A percentile compares a stretch with the other conserved stretches of the same genome.
These are phyloP conservation scores for Amphiprion ocellaris DNA, from an alignment of 2,113 vertebrate species.

Conservation along the genomic window DNA sequence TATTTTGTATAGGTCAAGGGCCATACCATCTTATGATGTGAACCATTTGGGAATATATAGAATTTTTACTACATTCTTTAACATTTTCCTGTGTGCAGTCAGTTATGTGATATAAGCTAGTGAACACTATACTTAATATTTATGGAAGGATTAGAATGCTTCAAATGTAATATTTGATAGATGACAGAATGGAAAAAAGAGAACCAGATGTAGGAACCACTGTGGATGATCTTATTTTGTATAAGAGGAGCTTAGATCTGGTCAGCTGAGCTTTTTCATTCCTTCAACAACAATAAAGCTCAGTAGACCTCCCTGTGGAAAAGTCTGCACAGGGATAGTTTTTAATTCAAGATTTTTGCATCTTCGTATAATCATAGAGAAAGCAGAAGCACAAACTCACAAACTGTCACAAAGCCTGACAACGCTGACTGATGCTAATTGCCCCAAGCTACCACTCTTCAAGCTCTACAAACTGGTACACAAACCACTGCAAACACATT, in stretches of 20 bases:
- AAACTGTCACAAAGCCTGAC: constrained; percentile 22
- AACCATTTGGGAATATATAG: constrained; percentile 23
- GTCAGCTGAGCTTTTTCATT: neutral
- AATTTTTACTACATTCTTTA: constrained; percentile 27
- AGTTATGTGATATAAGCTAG: constrained; percentile 24
- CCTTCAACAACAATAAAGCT: neutral
- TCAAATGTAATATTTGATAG: constrained; percentile 17
- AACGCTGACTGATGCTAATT: constrained; percentile 48
- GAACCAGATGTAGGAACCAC: too few relatives aligned
- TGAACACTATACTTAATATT: constrained; percentile 32
- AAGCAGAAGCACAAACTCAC: neutral
- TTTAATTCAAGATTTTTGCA: constrained; percentile 1
- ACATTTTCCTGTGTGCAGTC: constrained; percentile 16
- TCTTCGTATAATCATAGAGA: neutral
- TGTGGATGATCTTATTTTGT: neutral
- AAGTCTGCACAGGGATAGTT: neutral
- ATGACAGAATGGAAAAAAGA: neutral
- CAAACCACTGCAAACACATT: constrained; percentile 45
- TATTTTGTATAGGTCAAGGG: constrained; percentile 26
- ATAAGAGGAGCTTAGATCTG: neutral
- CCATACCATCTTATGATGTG: neutral
- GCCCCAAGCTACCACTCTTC: constrained; percentile 31
- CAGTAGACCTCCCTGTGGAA: neutral
- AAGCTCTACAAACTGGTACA: constrained; percentile 29
- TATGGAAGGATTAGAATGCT: constrained; percentile 24